Percentiles rank a stretch among this genome's conserved stretches.
Evolutionary conservation across 2,888 invertebrate species (phyloP).

Genomic region (Saturnia japonica): DNA sequence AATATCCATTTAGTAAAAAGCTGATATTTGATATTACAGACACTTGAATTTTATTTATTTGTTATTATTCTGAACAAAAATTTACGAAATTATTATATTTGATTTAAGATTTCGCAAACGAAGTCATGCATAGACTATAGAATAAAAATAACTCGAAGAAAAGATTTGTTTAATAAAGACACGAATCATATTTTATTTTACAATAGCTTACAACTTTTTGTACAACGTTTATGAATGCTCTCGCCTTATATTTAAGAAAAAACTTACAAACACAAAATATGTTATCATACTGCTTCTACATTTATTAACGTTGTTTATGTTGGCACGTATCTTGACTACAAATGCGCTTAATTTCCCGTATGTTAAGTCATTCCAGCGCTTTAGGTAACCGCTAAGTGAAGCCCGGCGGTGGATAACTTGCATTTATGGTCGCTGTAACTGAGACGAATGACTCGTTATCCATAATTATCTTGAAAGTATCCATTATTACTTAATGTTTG

Average conservation of each 20-base stretch:
- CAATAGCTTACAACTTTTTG: not conserved
- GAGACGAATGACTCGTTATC: slow-evolving; percentile 28
- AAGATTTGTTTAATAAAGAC: not conserved
- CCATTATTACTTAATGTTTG: slow-evolving; percentile 6
- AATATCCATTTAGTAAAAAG: no score
- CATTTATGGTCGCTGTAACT: slow-evolving; percentile 26
- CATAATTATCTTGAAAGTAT: not conserved
- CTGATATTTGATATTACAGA: no score
- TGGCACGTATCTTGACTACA: slow-evolving; percentile 22
- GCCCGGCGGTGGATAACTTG: slow-evolving; percentile 27
- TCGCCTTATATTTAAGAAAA: no score
- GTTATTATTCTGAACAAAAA: no score
- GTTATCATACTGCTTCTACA: slow-evolving; percentile 15
- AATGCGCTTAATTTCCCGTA: slow-evolving; percentile 23
- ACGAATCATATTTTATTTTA: no score
- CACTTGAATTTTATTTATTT: not conserved
- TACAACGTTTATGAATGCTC: no score
- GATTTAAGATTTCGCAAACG: no score
- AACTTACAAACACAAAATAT: not conserved
- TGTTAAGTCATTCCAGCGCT: slow-evolving; percentile 27
- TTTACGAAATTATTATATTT: no score
- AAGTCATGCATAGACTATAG: no score
- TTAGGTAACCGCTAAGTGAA: slow-evolving; percentile 29
- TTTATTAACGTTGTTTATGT: not conserved
- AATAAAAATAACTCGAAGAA: no score